Conservation (phyloP, 1,140 invertebrate genomes). For the Ctenoplectra terminalis region DNA sequence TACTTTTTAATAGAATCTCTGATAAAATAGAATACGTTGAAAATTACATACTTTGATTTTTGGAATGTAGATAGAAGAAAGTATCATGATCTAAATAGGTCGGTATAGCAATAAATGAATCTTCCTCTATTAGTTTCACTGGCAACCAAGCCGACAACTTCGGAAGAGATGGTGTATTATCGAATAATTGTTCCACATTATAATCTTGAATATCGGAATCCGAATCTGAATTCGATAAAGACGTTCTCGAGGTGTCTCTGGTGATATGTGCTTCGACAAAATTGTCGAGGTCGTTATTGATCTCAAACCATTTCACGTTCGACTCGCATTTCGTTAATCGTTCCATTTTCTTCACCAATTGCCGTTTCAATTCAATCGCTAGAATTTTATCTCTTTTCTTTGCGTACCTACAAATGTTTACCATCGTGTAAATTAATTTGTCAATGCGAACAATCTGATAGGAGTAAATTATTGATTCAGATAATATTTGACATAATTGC, state of each 20-base stretch:
- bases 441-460: neutral
- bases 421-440: neutral
- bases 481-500: conserved; percentile 7
- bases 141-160: conserved; percentile 75
- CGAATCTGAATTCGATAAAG: neutral
- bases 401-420: neutral
- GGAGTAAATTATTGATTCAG: neutral
- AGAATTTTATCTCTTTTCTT: conserved; percentile 62
- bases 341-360: conserved; percentile 49
- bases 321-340: neutral
- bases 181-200: neutral
- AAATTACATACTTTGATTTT: conserved; percentile 53
- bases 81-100: conserved; percentile 85
- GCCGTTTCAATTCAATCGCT: conserved; percentile 71
- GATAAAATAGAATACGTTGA: no score
- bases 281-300: neutral
- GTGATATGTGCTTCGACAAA: neutral
- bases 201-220: neutral
- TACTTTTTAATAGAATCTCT: neutral
- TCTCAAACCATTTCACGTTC: conserved; percentile 33
- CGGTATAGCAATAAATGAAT: conserved; percentile 81
- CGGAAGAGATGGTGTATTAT: conserved; percentile 4
- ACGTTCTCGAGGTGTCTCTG: neutral
- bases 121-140: conserved; percentile 60
- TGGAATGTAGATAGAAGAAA: conserved; percentile 83